phyloP scores from a whole-genome alignment of 2,797 vertebrate species.

The Eulemur mongoz region DNA sequence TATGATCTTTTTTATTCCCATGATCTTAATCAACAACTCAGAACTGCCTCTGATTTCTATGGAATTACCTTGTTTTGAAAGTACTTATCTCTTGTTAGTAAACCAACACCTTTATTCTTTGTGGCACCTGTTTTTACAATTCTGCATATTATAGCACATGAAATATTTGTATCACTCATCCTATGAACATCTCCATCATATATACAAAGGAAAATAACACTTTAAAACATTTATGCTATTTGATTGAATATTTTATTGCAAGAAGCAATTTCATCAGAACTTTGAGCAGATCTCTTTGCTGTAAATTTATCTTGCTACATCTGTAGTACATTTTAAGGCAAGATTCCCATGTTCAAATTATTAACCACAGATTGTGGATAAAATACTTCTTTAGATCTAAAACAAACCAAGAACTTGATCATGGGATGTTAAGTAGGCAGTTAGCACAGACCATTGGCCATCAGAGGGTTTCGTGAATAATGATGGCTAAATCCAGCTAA shows the following conservation, averaged over 20 bases:
- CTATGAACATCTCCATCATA: background rate
- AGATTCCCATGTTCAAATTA: background rate
- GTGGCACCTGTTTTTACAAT: background rate
- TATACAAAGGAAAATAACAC: background rate
- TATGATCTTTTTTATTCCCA: background rate
- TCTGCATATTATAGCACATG: background rate
- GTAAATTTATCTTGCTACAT: background rate
- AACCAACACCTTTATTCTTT: background rate
- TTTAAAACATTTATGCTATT: conserved; percentile 14
- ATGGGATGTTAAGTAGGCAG: background rate
- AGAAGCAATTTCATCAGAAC: conserved; percentile 4
- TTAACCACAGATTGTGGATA: background rate
- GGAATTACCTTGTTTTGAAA: background rate
- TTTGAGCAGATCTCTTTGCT: background rate
- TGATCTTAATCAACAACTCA: background rate
- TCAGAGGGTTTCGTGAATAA: background rate
- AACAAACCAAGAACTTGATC: background rate
- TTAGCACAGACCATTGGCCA: background rate
- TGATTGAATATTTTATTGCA: conserved; percentile 35
- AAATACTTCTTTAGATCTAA: background rate
- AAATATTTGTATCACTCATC: background rate
- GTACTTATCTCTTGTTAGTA: background rate
- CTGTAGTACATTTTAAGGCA: background rate
- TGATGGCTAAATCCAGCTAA: background rate
- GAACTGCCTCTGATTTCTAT: background rate